Percentiles rank a stretch among this genome's conserved stretches.
phyloP scores from a whole-genome alignment of 2,797 vertebrate genomes.

The Dendrocincla tyrannina region DNA sequence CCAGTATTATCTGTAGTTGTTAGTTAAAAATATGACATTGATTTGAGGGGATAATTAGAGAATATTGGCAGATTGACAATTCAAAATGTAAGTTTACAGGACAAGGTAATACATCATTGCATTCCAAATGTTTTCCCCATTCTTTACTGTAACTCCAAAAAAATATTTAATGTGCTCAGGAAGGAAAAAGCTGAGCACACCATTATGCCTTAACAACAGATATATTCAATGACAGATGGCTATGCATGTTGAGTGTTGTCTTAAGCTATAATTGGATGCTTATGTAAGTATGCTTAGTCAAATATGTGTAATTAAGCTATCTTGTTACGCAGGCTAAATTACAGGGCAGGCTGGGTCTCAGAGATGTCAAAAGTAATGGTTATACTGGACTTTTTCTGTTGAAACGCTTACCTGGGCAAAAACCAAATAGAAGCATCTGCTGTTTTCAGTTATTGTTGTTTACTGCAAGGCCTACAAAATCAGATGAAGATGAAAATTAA shows the following conservation, averaged over 20 bases:
- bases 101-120: not conserved
- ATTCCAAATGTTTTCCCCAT: not conserved
- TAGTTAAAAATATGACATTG: not conserved
- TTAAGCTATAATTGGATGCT: slow-evolving; percentile 52
- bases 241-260: slow-evolving; percentile 46
- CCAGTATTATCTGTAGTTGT: not conserved
- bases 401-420: not conserved
- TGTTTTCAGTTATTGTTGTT: not conserved
- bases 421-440: not conserved
- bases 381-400: not conserved
- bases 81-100: no score
- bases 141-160: not conserved
- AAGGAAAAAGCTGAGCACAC: not conserved
- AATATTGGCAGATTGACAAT: not conserved
- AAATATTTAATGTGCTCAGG: not conserved
- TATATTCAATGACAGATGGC: slow-evolving; percentile 33
- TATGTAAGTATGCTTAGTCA: slow-evolving; percentile 48
- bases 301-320: slow-evolving; percentile 36
- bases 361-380: not conserved
- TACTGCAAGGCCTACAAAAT: slow-evolving; percentile 29
- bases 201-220: slow-evolving; percentile 19
- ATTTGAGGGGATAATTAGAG: not conserved
- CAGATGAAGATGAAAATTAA: slow-evolving; percentile 21
- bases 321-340: not conserved
- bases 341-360: not conserved